Conservation (phyloP, 1,140 invertebrate species). For the Dendroctonus ponderosae region DNA sequence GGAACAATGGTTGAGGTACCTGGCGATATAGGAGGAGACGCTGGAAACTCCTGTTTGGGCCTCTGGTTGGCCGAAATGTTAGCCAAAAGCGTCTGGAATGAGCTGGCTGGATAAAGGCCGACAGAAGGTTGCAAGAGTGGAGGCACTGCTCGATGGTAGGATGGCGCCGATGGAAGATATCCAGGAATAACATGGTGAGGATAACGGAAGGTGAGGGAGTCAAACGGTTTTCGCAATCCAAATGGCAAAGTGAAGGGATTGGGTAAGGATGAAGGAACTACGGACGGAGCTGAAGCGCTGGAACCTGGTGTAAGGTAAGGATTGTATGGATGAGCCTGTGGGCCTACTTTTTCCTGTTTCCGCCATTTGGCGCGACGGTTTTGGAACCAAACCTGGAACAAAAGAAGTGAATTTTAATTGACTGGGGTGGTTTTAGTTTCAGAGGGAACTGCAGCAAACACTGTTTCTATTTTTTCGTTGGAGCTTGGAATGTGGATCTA, state of each 20-base stretch:
- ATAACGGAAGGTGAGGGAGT: slow-evolving; percentile 68
- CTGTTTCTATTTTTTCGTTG: no score
- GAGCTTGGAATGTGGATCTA: no score
- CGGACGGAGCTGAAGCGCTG: slow-evolving; percentile 59
- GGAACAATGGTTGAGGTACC: slow-evolving; percentile 51
- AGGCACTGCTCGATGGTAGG: slow-evolving; percentile 62
- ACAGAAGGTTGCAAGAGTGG: slow-evolving; percentile 65
- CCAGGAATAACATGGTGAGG: slow-evolving; percentile 56
- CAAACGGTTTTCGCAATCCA: slow-evolving; percentile 74
- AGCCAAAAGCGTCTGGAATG: slow-evolving; percentile 81
- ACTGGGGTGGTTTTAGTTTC: no score
- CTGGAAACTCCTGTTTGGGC: slow-evolving; percentile 58
- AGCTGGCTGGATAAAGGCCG: slow-evolving; percentile 66
- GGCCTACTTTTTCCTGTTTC: slow-evolving; percentile 90
- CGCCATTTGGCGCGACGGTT: slow-evolving; percentile 91
- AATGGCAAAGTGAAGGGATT: slow-evolving; percentile 78
- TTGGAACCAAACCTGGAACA: slow-evolving; percentile 89
- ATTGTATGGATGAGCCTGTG: slow-evolving; percentile 86
- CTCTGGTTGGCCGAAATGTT: slow-evolving; percentile 73
- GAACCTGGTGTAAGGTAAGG: slow-evolving; percentile 66
- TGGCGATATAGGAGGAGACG: slow-evolving; percentile 59
- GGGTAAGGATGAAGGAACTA: slow-evolving; percentile 65
- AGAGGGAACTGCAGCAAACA: no score
- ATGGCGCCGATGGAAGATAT: slow-evolving; percentile 52
- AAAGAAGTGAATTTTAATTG: slow-evolving; percentile 35